Conservation (phyloP, 1,140 invertebrate species). For the Drosophila ogumai region DNA sequence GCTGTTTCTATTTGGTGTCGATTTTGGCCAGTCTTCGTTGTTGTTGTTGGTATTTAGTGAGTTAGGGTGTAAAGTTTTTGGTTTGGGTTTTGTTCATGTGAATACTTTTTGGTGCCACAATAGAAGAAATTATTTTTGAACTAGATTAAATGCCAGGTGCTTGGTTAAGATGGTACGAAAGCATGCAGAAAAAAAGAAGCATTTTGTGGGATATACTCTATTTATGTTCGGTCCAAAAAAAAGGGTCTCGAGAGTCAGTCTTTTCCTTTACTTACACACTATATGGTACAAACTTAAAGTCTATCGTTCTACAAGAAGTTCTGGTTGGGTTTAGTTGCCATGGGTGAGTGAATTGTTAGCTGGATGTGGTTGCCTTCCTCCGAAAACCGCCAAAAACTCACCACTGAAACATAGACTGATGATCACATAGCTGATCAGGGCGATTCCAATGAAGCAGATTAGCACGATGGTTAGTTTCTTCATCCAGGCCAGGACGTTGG, state of each 20-base stretch:
- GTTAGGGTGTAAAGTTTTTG: slow-evolving; percentile 76
- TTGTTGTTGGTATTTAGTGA: slow-evolving; percentile 61
- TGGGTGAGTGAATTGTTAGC: slow-evolving; percentile 70
- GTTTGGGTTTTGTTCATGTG: slow-evolving; percentile 52
- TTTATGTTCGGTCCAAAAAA: neutral
- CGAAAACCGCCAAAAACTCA: slow-evolving; percentile 53
- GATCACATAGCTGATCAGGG: slow-evolving; percentile 79
- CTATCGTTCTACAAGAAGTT: neutral
- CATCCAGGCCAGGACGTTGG: slow-evolving; percentile 81
- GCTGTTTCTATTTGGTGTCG: slow-evolving; percentile 62
- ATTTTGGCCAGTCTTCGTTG: slow-evolving; percentile 78
- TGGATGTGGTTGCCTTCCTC: slow-evolving; percentile 32
- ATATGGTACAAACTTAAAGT: slow-evolving; percentile 5
- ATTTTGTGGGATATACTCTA: neutral
- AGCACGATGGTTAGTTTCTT: slow-evolving; percentile 80
- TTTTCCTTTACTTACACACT: neutral
- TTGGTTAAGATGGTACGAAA: slow-evolving; percentile 51
- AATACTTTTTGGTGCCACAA: slow-evolving; percentile 74
- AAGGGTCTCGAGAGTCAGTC: neutral
- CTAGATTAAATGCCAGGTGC: slow-evolving; percentile 61
- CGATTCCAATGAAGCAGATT: slow-evolving; percentile 82
- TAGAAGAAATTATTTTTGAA: slow-evolving; percentile 62
- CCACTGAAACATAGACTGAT: slow-evolving; percentile 82
- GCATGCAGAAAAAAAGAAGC: slow-evolving; percentile 42
- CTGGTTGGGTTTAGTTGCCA: slow-evolving; percentile 43